These are phyloP conservation scores for Euzetes globulus DNA, from an alignment of 2,888 invertebrate species.

Conservation along the genomic window DNA sequence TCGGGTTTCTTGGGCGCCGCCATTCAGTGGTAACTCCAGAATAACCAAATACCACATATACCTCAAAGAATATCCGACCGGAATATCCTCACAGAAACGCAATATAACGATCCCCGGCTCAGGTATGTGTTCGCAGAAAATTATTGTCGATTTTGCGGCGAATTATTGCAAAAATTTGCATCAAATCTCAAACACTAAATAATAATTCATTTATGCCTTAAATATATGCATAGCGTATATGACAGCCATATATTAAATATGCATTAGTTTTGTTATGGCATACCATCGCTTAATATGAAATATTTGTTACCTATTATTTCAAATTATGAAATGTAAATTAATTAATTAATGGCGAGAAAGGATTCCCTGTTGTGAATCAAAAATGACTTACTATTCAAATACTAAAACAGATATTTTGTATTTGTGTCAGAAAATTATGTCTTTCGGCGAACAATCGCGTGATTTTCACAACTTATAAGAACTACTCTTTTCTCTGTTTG, in stretches of 20 bases:
- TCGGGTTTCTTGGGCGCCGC: conserved; percentile 79
- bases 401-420: too few species aligned
- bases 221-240: not conserved
- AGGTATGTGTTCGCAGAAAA: conserved; percentile 51
- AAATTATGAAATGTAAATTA: not conserved
- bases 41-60: conserved; percentile 37
- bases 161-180: conserved; percentile 36
- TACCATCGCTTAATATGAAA: not conserved
- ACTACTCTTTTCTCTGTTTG: not conserved
- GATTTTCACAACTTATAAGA: not conserved
- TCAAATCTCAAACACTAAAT: not conserved
- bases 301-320: conserved; percentile 9
- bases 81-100: conserved; percentile 6
- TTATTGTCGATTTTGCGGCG: conserved; percentile 45
- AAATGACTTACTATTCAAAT: not conserved
- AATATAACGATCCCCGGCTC: conserved; percentile 43
- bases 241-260: conserved; percentile 8
- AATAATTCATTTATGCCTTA: not conserved
- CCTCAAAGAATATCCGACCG: conserved; percentile 33
- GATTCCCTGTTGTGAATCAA: not conserved
- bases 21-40: conserved; percentile 50
- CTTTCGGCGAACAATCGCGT: not conserved
- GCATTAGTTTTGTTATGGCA: not conserved
- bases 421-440: not conserved
- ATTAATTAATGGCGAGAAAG: not conserved